Evolutionary conservation across 2,113 vertebrate species (phyloP), one percentile per base, ranked within the genome.

Genomic region (Enhydra lutris): DNA sequence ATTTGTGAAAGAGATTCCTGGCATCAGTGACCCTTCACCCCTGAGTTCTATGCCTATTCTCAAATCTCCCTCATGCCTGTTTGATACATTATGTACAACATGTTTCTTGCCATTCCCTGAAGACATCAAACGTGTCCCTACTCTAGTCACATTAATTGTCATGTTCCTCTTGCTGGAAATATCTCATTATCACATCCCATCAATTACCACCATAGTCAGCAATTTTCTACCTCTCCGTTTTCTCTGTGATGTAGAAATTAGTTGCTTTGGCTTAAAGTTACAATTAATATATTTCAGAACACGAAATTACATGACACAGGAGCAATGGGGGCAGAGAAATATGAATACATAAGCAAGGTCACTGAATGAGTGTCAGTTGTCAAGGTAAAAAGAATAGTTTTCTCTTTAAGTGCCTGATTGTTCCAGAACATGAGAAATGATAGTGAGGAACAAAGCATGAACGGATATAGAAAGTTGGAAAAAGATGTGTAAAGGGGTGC

Each of bases 271-370:
- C 18, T 94, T 42, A 59, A 67, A 59, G 24, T 55, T 52, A 21
- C 21, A 65, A 80, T 81, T 94, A 45, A 71, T 69, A n/a, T n/a
- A 9, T 89, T 91, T 93, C 34, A 83, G 11, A 87, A 39, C n/a
- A 55, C 26, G 63, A 67, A 83, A 36, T 57, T 23, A 36, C 8
- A 31, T 50, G 18, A 31, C 6, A 39, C 3, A 5, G 6, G 39
- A 34, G 8, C 9, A 23, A 29, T 39, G 12, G 24, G 10, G 24
- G 14, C 12, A 86, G 31, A 18, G 1, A 87, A 76, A 1, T 14
- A 26, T 47, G 42, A 71, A 20, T 10, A n/a, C 4, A 36, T 20
- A 23, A 79, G 31, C 50, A 29, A 47, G 63, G 7, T 47, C 20
- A 90, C 29, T 78, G 20, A 34, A 12, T 59, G 26, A 13, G 15